Evolutionary conservation across 1,140 invertebrate genomes (phyloP).

Genomic region (Saccostrea glomerata): DNA sequence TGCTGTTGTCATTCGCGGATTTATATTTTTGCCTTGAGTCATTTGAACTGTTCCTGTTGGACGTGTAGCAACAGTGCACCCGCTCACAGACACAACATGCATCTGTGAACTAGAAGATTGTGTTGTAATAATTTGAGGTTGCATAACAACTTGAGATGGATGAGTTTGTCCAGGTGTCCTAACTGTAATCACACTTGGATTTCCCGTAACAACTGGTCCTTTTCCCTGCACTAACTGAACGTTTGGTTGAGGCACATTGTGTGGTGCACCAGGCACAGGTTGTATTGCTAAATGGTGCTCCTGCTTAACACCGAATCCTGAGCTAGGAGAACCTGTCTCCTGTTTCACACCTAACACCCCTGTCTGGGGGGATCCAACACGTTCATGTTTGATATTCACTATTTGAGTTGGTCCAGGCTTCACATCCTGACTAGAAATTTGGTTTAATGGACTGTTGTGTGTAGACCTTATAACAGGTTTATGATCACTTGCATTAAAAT

Average conservation of each 20-base stretch:
- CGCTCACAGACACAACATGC: constrained; percentile 88
- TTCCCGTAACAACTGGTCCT: constrained; percentile 61
- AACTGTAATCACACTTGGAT: constrained; percentile 69
- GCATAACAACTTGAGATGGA: constrained; percentile 72
- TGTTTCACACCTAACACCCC: constrained; percentile 42
- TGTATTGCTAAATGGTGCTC: constrained; percentile 50
- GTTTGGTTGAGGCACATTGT: constrained; percentile 58
- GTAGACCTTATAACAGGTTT: constrained; percentile 34
- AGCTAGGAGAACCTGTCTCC: constrained; percentile 38
- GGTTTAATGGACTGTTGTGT: constrained; percentile 31
- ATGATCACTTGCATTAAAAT: constrained; percentile 35
- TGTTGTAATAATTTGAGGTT: constrained; percentile 71
- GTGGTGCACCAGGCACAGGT: constrained; percentile 52
- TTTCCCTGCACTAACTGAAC: constrained; percentile 60
- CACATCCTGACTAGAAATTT: constrained; percentile 43
- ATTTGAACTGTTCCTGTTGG: constrained; percentile 53
- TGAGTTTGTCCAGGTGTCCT: constrained; percentile 60
- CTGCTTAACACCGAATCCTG: constrained; percentile 34
- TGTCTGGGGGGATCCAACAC: constrained; percentile 30
- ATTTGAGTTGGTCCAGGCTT: constrained; percentile 46
- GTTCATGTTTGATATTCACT: constrained; percentile 41
- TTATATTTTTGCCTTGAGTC: constrained; percentile 54
- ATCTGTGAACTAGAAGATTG: constrained; percentile 77
- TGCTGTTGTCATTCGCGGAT: constrained; percentile 38
- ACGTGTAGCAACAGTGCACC: constrained; percentile 79